phyloP scores from a whole-genome alignment of 2,797 vertebrate genomes.

The Gymnodraco acuticeps region DNA sequence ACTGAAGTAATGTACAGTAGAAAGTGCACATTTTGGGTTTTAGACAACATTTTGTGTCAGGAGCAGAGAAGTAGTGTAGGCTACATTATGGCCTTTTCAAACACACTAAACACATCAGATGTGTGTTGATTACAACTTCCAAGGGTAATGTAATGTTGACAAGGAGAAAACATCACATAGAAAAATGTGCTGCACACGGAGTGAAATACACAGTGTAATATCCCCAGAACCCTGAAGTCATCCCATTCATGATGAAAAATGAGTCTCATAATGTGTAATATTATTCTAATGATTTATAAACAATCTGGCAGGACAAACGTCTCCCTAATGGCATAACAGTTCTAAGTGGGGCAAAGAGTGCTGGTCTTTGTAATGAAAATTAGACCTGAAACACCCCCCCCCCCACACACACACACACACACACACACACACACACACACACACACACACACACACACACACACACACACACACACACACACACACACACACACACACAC shows the following conservation, averaged over 20 bases:
- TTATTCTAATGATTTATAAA: constrained; percentile 48
- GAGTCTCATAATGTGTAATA: constrained; percentile 39
- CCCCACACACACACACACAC: constrained; percentile 7
- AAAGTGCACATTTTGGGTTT: neutral
- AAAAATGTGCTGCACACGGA: constrained; percentile 15
- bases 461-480: constrained; percentile 13
- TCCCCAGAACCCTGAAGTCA: constrained; percentile 30
- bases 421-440: constrained; percentile 12
- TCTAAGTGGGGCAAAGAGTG: constrained; percentile 42
- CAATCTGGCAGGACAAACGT: constrained; percentile 27
- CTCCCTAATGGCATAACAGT: constrained; percentile 28
- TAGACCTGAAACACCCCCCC: constrained; percentile 65
- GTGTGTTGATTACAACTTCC: constrained; percentile 19
- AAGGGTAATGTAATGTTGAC: constrained; percentile 21
- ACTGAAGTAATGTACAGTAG: neutral
- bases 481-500: constrained; percentile 18
- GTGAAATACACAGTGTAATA: constrained; percentile 33
- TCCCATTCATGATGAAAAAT: constrained; percentile 46
- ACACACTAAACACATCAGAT: constrained; percentile 27
- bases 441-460: constrained; percentile 5
- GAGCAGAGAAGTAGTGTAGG: neutral
- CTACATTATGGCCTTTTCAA: constrained; percentile 9
- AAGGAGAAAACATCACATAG: constrained; percentile 8
- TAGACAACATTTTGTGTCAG: neutral
- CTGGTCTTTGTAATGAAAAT: constrained; percentile 39